These are phyloP conservation scores for Propsilocerus akamusi DNA, from an alignment of 1,140 invertebrate genomes.

Conservation along the genomic window DNA sequence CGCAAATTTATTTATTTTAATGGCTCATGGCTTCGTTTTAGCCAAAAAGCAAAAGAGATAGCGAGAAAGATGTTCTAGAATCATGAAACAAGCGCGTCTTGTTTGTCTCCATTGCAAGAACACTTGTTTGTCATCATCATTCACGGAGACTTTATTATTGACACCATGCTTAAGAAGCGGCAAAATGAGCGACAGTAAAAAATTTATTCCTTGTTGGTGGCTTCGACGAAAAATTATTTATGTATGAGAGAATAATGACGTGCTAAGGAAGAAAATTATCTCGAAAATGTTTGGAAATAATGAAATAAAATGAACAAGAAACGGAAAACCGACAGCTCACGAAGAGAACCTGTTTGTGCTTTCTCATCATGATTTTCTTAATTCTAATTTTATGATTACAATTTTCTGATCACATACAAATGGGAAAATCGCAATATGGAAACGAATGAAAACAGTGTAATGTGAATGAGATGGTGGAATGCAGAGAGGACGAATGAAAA, in stretches of 20 bases:
- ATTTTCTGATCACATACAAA: slow-evolving; percentile 4
- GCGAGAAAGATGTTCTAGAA: neutral
- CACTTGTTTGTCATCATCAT: neutral
- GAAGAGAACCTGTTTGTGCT: neutral
- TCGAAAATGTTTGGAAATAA: neutral
- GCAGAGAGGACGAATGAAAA: neutral
- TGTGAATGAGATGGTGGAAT: neutral
- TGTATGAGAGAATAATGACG: slow-evolving; percentile 3
- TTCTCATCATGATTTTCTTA: slow-evolving; percentile 3
- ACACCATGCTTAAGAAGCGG: no score
- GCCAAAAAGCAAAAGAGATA: neutral
- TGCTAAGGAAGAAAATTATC: neutral
- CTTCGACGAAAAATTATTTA: neutral
- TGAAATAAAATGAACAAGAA: neutral
- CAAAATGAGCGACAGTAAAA: no score
- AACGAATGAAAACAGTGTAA: neutral
- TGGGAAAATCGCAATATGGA: no score
- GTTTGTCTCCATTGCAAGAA: neutral
- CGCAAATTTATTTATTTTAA: neutral
- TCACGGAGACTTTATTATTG: neutral
- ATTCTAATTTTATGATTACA: slow-evolving; percentile 4
- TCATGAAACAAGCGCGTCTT: neutral
- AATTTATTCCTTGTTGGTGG: neutral
- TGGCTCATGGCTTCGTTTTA: neutral
- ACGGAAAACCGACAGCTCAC: neutral